Base-by-base conservation (phyloP, 2,888 invertebrate genomes). In the Eulithis testata region DNA sequence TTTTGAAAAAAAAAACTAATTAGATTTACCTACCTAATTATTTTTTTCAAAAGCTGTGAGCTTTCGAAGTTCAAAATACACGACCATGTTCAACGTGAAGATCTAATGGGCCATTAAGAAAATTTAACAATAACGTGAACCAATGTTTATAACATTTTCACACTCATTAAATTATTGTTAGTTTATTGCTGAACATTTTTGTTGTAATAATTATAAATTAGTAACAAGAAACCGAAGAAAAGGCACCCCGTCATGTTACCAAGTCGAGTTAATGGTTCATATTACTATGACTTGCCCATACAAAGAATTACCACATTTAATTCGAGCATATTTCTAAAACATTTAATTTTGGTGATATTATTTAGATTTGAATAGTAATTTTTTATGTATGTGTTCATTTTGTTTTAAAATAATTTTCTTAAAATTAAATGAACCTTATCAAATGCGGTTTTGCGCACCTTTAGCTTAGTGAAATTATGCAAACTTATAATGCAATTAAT, bases 121-220 rank as follows among this genome's bases (percentile, higher is more conserved):
- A 76, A 80, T 71, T 73, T 54, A 68, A 59, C 60, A 76, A 77
- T 72, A 74, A 78, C 73, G 72, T 73, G 77, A 76, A 76, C 54
- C 68, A 76, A 76, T 76, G 78, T 83, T 84, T 80, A 80, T 76
- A 76, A 77, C 80, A 69, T 80, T 82, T 85, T 82, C 79, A 82
- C 79, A 79, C 82, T 82, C 83, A 82, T 84, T 81, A 86, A 72
- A 73, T 79, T 75, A 74, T 76, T 72, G 77, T 84, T 66, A 80
- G 86, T 85, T 85, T 84, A 86, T 81, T 71, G 73, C 75, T 75
- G 70, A 73, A 82, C 77, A 79, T 65, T 73, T 49, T 68, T 68
- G 65, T 75, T 62, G 75, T 83, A 84, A 85, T 85, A 84, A 82
- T 70, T 70, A 84, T 86, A 86, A 83, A 86, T 86, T 84, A 75